Percentiles rank a stretch among this genome's conserved stretches.
Conservation (phyloP, 1,140 invertebrate genomes). For the Drosophila mauritiana region DNA sequence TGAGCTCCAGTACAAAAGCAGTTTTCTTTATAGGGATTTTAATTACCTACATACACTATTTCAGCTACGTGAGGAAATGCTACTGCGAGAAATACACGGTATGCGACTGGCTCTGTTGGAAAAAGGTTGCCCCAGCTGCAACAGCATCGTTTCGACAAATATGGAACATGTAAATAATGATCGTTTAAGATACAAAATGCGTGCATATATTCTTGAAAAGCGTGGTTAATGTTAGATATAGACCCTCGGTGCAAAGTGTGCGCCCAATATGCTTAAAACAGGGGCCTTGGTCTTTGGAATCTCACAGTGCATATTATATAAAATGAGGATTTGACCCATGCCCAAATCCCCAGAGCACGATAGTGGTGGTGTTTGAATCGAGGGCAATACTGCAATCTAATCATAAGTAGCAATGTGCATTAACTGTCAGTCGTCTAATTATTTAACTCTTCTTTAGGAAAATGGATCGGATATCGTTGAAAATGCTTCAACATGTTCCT, state of each 20-base stretch:
- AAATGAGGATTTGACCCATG: no score
- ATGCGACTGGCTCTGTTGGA: slow-evolving; percentile 89
- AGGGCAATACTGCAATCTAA: slow-evolving; percentile 2
- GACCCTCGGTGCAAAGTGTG: background rate
- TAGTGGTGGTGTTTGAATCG: background rate
- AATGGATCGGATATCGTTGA: slow-evolving; percentile 85
- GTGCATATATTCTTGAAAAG: slow-evolving; percentile 22
- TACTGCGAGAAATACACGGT: slow-evolving; percentile 89
- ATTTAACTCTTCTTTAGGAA: slow-evolving; percentile 72
- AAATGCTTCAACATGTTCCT: slow-evolving; percentile 88
- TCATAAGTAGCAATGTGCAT: slow-evolving; percentile 27
- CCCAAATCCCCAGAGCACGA: background rate
- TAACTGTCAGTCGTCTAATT: slow-evolving; percentile 42
- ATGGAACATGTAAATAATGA: slow-evolving; percentile 78
- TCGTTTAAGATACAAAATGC: slow-evolving; percentile 1
- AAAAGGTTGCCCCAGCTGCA: slow-evolving; percentile 88
- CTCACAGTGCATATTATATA: background rate
- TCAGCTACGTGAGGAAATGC: slow-evolving; percentile 88
- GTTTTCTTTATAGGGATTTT: background rate
- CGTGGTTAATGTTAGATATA: slow-evolving; percentile 3
- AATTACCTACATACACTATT: slow-evolving; percentile 22
- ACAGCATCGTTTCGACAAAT: slow-evolving; percentile 70
- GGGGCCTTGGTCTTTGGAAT: background rate
- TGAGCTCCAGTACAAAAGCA: slow-evolving; percentile 64
- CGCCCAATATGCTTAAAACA: background rate